Percentiles rank a stretch among this genome's conserved stretches.
Conservation (phyloP, 1,140 invertebrate species). For the Aphis craccivora region DNA sequence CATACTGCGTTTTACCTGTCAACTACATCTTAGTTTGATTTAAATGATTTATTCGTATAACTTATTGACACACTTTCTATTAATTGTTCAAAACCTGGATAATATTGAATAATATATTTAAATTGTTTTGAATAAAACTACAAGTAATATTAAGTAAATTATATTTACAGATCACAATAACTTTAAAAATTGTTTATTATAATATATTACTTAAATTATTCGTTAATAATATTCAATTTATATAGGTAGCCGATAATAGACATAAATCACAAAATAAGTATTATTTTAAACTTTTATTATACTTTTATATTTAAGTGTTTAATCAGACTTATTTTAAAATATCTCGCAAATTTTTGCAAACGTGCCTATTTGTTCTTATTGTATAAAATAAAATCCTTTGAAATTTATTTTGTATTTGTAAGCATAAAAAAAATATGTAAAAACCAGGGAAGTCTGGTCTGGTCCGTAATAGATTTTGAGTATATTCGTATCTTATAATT, state of each 20-base stretch:
- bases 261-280: background rate
- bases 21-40: background rate
- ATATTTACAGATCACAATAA: background rate
- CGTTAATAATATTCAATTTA: too few species aligned
- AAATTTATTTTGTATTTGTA: background rate
- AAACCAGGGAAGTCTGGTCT: too few species aligned
- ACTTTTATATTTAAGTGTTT: background rate
- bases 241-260: background rate
- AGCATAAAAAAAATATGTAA: too few species aligned
- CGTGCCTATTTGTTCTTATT: background rate
- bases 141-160: background rate
- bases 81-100: background rate
- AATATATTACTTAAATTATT: background rate
- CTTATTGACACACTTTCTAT: slow-evolving; percentile 5
- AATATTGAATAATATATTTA: background rate
- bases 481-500: too few species aligned
- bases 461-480: too few species aligned
- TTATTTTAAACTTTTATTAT: too few species aligned
- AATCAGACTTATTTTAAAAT: background rate
- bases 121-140: background rate
- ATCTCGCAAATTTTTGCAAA: background rate
- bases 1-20: background rate
- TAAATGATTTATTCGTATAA: background rate
- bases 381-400: background rate
- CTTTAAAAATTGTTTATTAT: too few species aligned